Conservation (phyloP, 1,140 invertebrate species). For the Mercenaria mercenaria region DNA sequence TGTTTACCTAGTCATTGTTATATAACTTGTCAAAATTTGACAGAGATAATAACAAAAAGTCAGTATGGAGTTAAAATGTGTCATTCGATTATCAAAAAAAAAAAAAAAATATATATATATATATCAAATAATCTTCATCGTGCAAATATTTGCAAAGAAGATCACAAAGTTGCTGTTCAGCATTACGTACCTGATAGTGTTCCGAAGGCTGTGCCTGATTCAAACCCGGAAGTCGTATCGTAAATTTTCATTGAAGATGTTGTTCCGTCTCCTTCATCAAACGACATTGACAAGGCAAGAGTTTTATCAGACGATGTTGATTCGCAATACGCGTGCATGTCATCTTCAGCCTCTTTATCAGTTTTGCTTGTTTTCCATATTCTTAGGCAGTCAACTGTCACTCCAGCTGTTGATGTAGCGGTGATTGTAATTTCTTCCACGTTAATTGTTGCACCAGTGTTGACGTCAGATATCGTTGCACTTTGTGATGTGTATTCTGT, state of each 20-base stretch:
- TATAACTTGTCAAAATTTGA: too few relatives aligned
- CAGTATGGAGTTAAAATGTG: too few relatives aligned
- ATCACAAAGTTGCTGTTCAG: too few relatives aligned
- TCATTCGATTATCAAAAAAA: too few relatives aligned
- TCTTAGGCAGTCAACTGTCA: conserved; percentile 38
- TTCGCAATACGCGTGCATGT: conserved; percentile 37
- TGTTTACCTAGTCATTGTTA: too few relatives aligned
- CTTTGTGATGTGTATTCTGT: not conserved
- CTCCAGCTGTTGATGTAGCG: not conserved
- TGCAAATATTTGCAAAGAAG: too few relatives aligned
- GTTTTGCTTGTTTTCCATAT: conserved; percentile 2
- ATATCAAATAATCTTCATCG: not conserved
- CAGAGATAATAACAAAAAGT: too few relatives aligned
- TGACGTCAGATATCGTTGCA: not conserved
- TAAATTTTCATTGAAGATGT: not conserved
- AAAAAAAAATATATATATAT: not conserved
- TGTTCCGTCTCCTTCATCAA: conserved; percentile 56
- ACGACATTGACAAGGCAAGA: not conserved
- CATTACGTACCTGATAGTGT: not conserved
- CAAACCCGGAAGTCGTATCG: not conserved
- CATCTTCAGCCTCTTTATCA: not conserved
- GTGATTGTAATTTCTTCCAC: not conserved
- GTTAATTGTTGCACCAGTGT: not conserved
- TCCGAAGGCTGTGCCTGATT: not conserved
- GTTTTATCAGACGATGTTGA: not conserved